A percentile compares a stretch with the other conserved stretches of the same genome.
Evolutionary conservation across 2,888 invertebrate species (phyloP).

Genomic region (Lasioglossum zephyrum): DNA sequence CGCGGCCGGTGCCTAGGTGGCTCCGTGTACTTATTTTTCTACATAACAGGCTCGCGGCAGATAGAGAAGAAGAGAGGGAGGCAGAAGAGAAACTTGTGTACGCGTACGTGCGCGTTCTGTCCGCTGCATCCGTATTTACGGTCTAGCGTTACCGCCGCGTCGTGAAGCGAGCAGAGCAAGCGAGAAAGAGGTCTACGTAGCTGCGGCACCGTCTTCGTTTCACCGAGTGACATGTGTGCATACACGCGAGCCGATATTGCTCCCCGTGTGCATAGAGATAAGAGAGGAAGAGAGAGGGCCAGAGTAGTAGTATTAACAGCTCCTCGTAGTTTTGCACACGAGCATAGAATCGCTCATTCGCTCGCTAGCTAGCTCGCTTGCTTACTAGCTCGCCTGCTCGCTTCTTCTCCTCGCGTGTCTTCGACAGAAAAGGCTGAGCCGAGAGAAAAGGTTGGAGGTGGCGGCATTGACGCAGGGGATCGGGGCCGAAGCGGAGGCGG

Average conservation of each 20-base stretch:
- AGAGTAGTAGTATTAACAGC: not conserved
- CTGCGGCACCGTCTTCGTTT: constrained; percentile 14
- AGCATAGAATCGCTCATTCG: not conserved
- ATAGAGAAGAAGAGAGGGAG: constrained; percentile 21
- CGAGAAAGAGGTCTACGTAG: not conserved
- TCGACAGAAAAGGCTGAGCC: constrained; percentile 43
- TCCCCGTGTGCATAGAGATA: not conserved
- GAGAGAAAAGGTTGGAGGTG: constrained; percentile 38
- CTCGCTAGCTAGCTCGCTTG: not conserved
- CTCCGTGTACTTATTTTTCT: constrained; percentile 75
- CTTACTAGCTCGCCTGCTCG: not conserved
- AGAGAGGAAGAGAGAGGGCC: constrained; percentile 7
- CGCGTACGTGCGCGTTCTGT: constrained; percentile 25
- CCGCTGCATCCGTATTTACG: constrained; percentile 54
- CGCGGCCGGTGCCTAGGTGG: constrained; percentile 67
- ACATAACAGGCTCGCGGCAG: constrained; percentile 66
- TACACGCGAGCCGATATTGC: constrained; percentile 36
- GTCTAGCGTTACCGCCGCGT: constrained; percentile 36
- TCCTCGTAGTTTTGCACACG: constrained; percentile 31
- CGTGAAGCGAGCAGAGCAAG: constrained; percentile 6
- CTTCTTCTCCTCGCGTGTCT: constrained; percentile 30
- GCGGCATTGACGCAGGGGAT: constrained; percentile 50
- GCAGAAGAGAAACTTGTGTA: constrained; percentile 31
- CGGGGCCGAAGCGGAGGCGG: constrained; percentile 47
- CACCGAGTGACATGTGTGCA: not conserved